Percentiles rank a stretch among this genome's conserved stretches.
Evolutionary conservation across 1,140 invertebrate genomes (phyloP).

Genomic region (Papilio helenus): DNA sequence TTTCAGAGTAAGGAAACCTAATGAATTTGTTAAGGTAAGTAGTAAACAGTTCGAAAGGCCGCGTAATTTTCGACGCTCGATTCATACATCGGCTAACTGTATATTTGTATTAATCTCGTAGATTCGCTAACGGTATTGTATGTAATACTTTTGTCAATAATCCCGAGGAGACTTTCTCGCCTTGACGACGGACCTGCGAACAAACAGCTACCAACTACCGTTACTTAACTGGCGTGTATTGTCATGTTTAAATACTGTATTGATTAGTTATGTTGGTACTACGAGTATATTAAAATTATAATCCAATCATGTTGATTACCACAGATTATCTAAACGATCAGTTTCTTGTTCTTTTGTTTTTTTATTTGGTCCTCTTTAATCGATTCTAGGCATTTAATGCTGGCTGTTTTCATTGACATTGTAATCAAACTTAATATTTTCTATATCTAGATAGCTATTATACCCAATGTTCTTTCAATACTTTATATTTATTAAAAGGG

Average conservation of each 20-base stretch:
- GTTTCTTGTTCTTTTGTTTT: no score
- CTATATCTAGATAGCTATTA: no score
- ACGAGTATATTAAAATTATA: no score
- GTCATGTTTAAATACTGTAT: neutral
- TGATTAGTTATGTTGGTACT: neutral
- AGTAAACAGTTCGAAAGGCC: slow-evolving; percentile 16
- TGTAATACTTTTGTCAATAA: slow-evolving; percentile 38
- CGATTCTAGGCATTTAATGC: no score
- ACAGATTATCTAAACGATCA: no score
- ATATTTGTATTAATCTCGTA: slow-evolving; percentile 38
- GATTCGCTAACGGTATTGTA: slow-evolving; percentile 38
- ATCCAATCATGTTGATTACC: no score
- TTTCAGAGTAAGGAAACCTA: neutral
- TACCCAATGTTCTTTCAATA: no score
- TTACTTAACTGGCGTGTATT: neutral
- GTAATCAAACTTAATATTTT: no score
- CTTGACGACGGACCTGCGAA: slow-evolving; percentile 21
- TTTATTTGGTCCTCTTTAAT: no score
- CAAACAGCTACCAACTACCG: neutral
- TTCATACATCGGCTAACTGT: slow-evolving; percentile 26
- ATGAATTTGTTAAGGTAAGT: slow-evolving; percentile 9
- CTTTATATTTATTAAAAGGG: no score
- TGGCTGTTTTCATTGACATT: no score
- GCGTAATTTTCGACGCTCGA: slow-evolving; percentile 15
- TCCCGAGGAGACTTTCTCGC: slow-evolving; percentile 25